A percentile compares a stretch with the other conserved stretches of the same genome.
Evolutionary conservation across 2,888 invertebrate genomes (phyloP).

Genomic region (Stegophylla sp.): DNA sequence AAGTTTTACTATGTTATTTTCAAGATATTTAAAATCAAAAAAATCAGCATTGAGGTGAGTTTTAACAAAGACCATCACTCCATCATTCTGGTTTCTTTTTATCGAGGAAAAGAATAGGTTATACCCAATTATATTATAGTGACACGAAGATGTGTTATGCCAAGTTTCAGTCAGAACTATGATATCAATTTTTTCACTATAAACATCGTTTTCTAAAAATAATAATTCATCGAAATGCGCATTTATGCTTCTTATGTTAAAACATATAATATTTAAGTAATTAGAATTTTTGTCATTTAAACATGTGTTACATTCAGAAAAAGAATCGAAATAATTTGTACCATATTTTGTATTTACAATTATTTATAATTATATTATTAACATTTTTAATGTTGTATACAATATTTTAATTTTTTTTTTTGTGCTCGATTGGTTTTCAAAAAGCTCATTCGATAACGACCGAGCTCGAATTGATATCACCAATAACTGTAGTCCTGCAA

Average conservation of each 20-base stretch:
- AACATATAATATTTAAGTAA: conserved; percentile 8
- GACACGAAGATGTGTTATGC: not conserved
- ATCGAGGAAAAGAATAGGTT: not conserved
- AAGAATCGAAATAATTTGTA: conserved; percentile 13
- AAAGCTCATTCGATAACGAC: too few species aligned
- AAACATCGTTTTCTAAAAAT: conserved; percentile 1
- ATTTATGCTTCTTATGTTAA: conserved; percentile 6
- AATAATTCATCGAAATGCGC: not conserved
- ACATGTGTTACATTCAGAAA: not conserved
- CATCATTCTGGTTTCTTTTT: conserved; percentile 14
- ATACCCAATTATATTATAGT: not conserved
- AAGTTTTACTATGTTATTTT: not conserved
- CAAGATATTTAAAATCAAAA: not conserved
- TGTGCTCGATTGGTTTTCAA: too few species aligned
- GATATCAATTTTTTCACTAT: not conserved
- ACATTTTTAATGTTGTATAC: not conserved
- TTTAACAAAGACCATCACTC: not conserved
- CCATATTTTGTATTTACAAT: not conserved
- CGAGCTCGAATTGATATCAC: too few species aligned
- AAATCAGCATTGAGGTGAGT: not conserved
- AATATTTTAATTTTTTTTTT: too few species aligned
- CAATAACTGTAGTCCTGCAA: too few species aligned
- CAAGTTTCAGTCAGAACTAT: conserved; percentile 1
- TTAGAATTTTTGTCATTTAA: not conserved
- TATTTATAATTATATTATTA: not conserved